Evolutionary conservation across 2,797 vertebrate species (phyloP), one percentile per base, ranked within the genome.

Genomic region (Galagoides demidoff): DNA sequence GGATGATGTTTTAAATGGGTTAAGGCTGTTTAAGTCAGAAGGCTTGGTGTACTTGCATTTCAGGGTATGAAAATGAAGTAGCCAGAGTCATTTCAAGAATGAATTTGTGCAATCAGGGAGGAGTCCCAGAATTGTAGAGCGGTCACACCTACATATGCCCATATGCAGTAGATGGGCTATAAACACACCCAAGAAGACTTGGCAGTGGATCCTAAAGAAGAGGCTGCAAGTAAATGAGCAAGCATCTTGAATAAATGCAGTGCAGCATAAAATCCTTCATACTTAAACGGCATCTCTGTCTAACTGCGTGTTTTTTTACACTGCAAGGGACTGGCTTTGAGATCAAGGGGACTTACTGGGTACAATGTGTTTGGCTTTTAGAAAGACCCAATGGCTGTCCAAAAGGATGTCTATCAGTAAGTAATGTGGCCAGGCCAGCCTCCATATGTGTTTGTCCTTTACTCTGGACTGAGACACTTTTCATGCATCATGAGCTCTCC

Each of bases 21-120:
- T 52, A 85, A 55, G 64, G 79, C 34, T 57, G 39, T 61, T 89
- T n/a, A 68, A 92, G 52, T 89, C 49, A 89, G 57, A 82, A 86
- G 84, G 22, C 66, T 71, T 86, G 45, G 59, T 81, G 59, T 68
- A 45, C n/a, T 57, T 77, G 43, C n/a, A 64, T 92, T 89, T 71
- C 64, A 89, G 78, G 68, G 45, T 59, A 57, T 57, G 57, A 74
- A 34, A 95, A 94, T 57, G 71, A 86, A 92, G 61, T 45, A 52
- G 20, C 29, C 27, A 61, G 66, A 52, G 45, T 81, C 20, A 92
- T 81, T 90, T 91, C 49, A 88, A 52, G 49, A 88, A 85, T 77
- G 81, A 81, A 73, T 93, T 90, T 95, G 57, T 57, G 64, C 57
- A 87, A 64, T 43, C 13, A 2, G 64, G 90, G 57, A 83, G 78